Evolutionary conservation across 2,113 vertebrate species (phyloP), one percentile per base, ranked within the genome.

Genomic region (Malurus elegans): DNA sequence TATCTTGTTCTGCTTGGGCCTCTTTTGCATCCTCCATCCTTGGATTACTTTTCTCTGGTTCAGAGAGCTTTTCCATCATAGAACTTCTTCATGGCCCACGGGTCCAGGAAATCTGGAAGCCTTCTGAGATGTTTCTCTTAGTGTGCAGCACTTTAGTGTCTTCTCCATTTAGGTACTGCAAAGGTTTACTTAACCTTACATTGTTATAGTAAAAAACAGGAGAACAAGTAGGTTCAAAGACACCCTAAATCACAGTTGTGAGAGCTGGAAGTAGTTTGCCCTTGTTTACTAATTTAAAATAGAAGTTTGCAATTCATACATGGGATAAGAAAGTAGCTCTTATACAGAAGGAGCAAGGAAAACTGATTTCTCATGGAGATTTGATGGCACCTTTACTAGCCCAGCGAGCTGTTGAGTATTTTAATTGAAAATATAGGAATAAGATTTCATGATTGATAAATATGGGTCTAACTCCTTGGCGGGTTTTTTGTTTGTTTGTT

Each of bases 401-500:
- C 44, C 74, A 66, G 56, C 26, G 34, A 50, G n/a, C 26, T 84
- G n/a, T 53, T 86, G 42, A 45, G 42, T 81, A n/a, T 91, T 80
- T 67, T 24, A 60, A 53, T 34, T 85, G 86, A 69, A 87, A 95
- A 85, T 91, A 78, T 62, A 92, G 93, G 93, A 92, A 84, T 93
- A 80, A 92, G 75, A 78, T 97, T 97, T 96, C 76, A 36, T 97
- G 86, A 83, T 84, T 87, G 87, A 95, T 96, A 95, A 60, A 79
- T 80, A 62, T 29, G 73, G 82, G 87, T 79, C 88, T 79, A 51
- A 62, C 81, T 92, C 47, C 8, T 86, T 69, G 53, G 57, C 56
- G 32, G 8, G 18, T 24, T 82, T 53, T 74, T n/a, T 15, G 14
- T 53, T 81, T 25, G 17, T 50, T 83, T 54, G 57, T 50, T 96